A percentile compares a stretch with the other conserved stretches of the same genome.
Evolutionary conservation across 2,888 invertebrate species (phyloP).

Genomic region (Suillia variegata): DNA sequence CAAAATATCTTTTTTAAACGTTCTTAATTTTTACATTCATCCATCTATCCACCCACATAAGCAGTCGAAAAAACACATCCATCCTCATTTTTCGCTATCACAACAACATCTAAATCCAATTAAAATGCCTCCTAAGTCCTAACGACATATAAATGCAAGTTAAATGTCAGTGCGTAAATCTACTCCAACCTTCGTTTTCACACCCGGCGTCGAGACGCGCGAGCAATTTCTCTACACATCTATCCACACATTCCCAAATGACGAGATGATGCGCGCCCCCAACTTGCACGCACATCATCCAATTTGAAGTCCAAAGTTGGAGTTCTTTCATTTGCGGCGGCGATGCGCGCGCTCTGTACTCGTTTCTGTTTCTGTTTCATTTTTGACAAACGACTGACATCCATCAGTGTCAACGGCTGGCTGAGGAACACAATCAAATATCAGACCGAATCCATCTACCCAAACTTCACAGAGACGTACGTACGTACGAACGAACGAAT

Average conservation of each 20-base stretch:
- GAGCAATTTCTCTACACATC: conserved; percentile 23
- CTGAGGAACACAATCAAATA: background rate
- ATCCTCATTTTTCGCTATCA: conserved; percentile 15
- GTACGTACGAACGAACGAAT: too few species aligned
- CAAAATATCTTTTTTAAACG: too few species aligned
- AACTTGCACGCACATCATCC: background rate
- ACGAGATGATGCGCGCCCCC: conserved; percentile 3
- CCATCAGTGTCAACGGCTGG: conserved; percentile 52
- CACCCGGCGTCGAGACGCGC: conserved; percentile 8
- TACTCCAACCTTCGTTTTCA: conserved; percentile 9
- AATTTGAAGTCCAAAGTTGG: background rate
- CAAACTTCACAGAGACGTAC: background rate
- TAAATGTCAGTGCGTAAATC: conserved; percentile 28
- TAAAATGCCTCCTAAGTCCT: conserved; percentile 35
- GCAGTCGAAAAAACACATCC: background rate
- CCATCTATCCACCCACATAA: too few species aligned
- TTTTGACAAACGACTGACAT: conserved; percentile 59
- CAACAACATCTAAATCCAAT: conserved; percentile 37
- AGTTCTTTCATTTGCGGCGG: conserved; percentile 1
- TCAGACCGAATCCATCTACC: conserved; percentile 10
- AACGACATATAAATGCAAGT: conserved; percentile 32
- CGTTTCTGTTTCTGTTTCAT: conserved; percentile 33
- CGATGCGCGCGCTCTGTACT: conserved; percentile 16
- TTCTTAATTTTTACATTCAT: too few species aligned
- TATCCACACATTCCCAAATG: conserved; percentile 30